phyloP scores from a whole-genome alignment of 2,113 vertebrate genomes.

The Centropus unirufus region DNA sequence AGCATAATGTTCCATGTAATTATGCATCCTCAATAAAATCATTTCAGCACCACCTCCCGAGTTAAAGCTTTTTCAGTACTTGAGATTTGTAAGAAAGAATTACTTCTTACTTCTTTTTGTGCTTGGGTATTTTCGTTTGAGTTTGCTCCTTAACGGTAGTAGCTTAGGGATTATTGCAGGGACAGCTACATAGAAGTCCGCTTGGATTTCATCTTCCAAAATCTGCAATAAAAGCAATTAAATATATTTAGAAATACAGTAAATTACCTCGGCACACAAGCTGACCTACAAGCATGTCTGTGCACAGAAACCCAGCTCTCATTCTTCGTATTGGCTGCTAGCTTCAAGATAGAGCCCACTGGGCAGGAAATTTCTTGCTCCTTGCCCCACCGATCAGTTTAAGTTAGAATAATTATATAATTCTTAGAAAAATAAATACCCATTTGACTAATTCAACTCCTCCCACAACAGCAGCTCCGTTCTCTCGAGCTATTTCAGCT shows the following conservation, averaged over 20 bases:
- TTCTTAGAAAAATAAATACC: conserved; percentile 63
- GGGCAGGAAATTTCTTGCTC: background rate
- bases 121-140: conserved; percentile 88
- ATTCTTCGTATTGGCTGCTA: background rate
- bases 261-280: background rate
- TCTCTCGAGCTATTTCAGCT: conserved; percentile 78
- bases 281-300: accelerated
- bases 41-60: background rate
- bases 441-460: conserved; percentile 86
- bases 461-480: conserved; percentile 85
- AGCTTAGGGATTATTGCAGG: conserved; percentile 86
- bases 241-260: background rate
- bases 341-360: background rate
- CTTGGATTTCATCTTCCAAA: conserved; percentile 86
- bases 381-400: background rate
- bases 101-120: conserved; percentile 77
- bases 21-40: background rate
- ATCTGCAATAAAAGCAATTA: conserved; percentile 73
- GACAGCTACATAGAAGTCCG: conserved; percentile 89
- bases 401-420: accelerated
- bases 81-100: background rate
- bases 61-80: background rate
- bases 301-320: background rate
- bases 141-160: conserved; percentile 82
- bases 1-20: accelerated